These are phyloP conservation scores for Nephrotoma appendiculata DNA, from an alignment of 2,888 invertebrate species.

Conservation along the genomic window DNA sequence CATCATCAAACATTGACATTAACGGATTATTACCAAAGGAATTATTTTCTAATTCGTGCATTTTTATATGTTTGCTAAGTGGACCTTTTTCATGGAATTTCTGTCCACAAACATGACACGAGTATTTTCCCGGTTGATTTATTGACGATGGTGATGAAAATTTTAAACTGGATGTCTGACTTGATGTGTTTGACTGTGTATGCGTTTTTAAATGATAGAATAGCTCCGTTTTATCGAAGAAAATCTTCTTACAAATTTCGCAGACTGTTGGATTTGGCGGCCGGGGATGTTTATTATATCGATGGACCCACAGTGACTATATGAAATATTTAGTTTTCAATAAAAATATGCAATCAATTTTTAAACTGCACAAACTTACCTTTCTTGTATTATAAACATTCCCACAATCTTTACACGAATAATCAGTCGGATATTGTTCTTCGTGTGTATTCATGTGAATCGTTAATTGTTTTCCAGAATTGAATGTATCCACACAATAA, in stretches of 20 bases:
- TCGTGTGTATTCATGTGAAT: constrained; percentile 33
- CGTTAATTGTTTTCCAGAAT: constrained; percentile 31
- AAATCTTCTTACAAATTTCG: constrained; percentile 28
- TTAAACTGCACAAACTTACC: background rate
- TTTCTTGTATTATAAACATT: constrained; percentile 30
- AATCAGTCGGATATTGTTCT: constrained; percentile 31
- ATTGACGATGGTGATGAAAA: background rate
- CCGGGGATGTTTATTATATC: constrained; percentile 33
- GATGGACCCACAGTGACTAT: constrained; percentile 29
- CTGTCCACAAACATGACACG: constrained; percentile 28
- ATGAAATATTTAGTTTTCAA: background rate
- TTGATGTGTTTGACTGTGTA: constrained; percentile 4
- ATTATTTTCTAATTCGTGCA: constrained; percentile 25
- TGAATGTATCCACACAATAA: constrained; percentile 32
- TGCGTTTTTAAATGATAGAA: constrained; percentile 24
- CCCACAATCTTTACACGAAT: constrained; percentile 33
- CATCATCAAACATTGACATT: constrained; percentile 30
- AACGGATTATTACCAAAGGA: constrained; percentile 29
- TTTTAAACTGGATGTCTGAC: background rate
- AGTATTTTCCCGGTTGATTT: background rate
- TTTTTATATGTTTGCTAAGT: constrained; percentile 29
- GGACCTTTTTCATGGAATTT: constrained; percentile 30
- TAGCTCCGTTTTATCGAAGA: constrained; percentile 30
- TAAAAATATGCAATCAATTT: background rate
- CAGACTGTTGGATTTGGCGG: constrained; percentile 30